Percentiles rank a stretch among this genome's conserved stretches.
Conservation (phyloP, 2,888 invertebrate species). For the Alitta virens region DNA sequence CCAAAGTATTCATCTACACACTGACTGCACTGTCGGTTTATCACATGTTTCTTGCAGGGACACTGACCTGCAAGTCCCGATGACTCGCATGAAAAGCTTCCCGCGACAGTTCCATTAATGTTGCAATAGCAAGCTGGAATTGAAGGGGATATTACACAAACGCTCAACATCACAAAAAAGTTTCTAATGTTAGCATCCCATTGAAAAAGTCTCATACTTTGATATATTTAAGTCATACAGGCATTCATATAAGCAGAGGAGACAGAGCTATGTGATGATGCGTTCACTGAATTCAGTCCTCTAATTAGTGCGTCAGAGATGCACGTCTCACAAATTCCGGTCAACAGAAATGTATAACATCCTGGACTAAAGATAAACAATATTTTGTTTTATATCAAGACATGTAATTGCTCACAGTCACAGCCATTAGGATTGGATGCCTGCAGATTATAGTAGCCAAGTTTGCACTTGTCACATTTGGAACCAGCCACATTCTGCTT, state of each 20-base stretch:
- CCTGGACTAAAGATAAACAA: too few species aligned
- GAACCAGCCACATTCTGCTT: slow-evolving; percentile 79
- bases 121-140: slow-evolving; percentile 36
- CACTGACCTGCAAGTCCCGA: slow-evolving; percentile 36
- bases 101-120: slow-evolving; percentile 34
- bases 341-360: too few species aligned
- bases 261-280: too few species aligned
- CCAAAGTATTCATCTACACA: slow-evolving; percentile 39
- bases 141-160: too few species aligned
- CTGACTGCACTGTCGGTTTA: slow-evolving; percentile 33
- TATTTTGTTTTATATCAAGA: not conserved
- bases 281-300: too few species aligned
- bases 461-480: slow-evolving; percentile 78
- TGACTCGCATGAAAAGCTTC: slow-evolving; percentile 28
- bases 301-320: too few species aligned
- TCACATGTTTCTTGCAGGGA: slow-evolving; percentile 35
- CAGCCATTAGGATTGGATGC: slow-evolving; percentile 73
- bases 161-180: too few species aligned
- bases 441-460: slow-evolving; percentile 76
- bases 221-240: too few species aligned
- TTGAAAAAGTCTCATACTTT: too few species aligned
- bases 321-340: too few species aligned
- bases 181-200: too few species aligned
- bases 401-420: slow-evolving; percentile 21
- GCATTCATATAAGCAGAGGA: too few species aligned